These are phyloP conservation scores for Actinernus sp. DNA, from an alignment of 92 coral and sea anemone species.

Conservation along the genomic window DNA sequence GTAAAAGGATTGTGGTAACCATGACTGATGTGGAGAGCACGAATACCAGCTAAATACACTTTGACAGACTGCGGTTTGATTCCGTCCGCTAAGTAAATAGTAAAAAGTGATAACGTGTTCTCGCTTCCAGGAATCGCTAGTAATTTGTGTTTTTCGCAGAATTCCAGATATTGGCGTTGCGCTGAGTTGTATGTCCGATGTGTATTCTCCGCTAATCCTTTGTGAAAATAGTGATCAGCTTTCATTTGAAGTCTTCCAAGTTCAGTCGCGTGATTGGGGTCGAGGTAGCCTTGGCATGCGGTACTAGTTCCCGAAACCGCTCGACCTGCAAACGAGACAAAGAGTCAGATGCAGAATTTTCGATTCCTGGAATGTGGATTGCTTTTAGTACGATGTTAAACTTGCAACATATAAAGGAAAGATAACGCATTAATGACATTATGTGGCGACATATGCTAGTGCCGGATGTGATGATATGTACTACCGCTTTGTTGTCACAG, in stretches of 20 bases:
- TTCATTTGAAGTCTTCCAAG: constrained; percentile 1
- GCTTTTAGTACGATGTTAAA: constrained; percentile 20
- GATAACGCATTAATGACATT: constrained; percentile 10
- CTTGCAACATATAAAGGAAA: constrained; percentile 13
- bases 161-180: constrained; percentile 39
- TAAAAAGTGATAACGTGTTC: constrained; percentile 31
- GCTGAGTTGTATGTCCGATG: constrained; percentile 53
- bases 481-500: constrained; percentile 10
- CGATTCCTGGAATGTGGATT: constrained; percentile 38
- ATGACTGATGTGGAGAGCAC: constrained; percentile 42
- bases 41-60: constrained; percentile 53
- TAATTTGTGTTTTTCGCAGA: constrained; percentile 18
- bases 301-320: constrained; percentile 34
- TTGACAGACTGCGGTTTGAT: constrained; percentile 37
- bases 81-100: constrained; percentile 20
- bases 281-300: constrained; percentile 2
- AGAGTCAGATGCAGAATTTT: constrained; percentile 35
- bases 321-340: constrained; percentile 60
- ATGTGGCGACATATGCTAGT: constrained; percentile 30
- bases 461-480: constrained; percentile 17
- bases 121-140: constrained; percentile 24
- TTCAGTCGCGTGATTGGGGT: constrained; percentile 5
- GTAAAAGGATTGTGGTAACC: constrained; percentile 44
- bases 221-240: constrained; percentile 8
- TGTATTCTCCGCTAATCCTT: background rate